Evolutionary conservation across 2,797 vertebrate species (phyloP).

Genomic region (Cygnus olor): DNA sequence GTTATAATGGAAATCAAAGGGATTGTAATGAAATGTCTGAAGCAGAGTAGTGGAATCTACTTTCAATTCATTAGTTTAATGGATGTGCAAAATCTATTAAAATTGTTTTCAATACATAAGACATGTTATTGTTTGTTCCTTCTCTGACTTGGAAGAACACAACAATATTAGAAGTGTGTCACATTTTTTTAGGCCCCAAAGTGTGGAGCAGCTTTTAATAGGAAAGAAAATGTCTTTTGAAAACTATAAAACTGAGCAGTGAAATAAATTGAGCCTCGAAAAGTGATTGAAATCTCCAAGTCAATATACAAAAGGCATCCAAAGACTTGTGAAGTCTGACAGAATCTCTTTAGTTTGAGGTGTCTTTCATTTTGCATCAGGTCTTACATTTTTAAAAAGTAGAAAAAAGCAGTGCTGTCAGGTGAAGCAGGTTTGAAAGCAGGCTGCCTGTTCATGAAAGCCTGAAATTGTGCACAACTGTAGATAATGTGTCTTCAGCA

Average conservation of each 20-base stretch:
- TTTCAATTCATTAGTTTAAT: constrained; percentile 8
- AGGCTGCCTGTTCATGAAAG: constrained; percentile 36
- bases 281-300: constrained; percentile 49
- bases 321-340: constrained; percentile 47
- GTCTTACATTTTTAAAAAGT: constrained; percentile 30
- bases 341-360: constrained; percentile 54
- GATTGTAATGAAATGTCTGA: not conserved
- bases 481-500: constrained; percentile 19
- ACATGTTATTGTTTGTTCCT: constrained; percentile 46
- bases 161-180: not conserved
- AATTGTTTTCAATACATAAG: not conserved
- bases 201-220: constrained; percentile 39
- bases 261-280: constrained; percentile 55
- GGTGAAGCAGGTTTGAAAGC: constrained; percentile 51
- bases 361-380: constrained; percentile 53
- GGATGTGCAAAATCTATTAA: not conserved
- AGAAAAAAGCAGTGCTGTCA: constrained; percentile 29
- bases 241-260: constrained; percentile 29
- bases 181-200: constrained; percentile 35
- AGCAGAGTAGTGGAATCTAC: not conserved
- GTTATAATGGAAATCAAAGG: not conserved
- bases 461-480: constrained; percentile 53
- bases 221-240: constrained; percentile 56
- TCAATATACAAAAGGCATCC: constrained; percentile 57
- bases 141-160: constrained; percentile 21